phyloP scores from a whole-genome alignment of 2,113 vertebrate species.

The Lasiurus borealis region DNA sequence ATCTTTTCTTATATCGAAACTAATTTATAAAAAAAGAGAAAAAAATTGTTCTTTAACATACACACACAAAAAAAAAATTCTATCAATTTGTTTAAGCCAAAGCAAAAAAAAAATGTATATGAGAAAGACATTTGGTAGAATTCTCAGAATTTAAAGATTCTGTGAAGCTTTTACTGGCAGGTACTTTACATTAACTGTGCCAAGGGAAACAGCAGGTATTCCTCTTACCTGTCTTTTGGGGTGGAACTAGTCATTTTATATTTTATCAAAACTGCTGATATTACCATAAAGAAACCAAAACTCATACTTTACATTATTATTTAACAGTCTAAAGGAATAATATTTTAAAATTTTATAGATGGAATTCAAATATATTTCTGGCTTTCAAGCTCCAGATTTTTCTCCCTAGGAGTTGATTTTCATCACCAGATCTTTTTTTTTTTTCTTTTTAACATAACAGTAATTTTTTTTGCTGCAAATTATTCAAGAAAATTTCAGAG shows the following conservation, averaged over 20 bases:
- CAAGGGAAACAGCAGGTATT: constrained; percentile 15
- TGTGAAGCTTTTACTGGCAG: constrained; percentile 33
- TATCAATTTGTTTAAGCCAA: neutral
- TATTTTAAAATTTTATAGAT: neutral
- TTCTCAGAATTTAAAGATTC: neutral
- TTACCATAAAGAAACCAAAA: neutral
- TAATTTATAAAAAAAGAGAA: neutral
- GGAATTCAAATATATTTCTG: neutral
- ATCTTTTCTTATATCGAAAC: neutral
- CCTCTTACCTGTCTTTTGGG: neutral
- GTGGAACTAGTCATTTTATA: neutral
- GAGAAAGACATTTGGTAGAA: neutral
- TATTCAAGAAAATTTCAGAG: neutral
- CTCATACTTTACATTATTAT: neutral
- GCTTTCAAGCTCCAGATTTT: neutral
- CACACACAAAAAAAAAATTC: no score
- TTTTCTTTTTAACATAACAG: neutral
- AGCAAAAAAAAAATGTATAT: neutral
- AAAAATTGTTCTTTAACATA: neutral
- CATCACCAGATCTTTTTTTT: neutral
- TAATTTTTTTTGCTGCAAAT: neutral
- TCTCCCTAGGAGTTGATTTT: neutral
- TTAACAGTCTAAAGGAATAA: neutral
- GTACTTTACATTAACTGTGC: neutral
- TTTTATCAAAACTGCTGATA: neutral